Evolutionary conservation across 2,888 invertebrate species (phyloP).

Genomic region (Congeria kusceri): DNA sequence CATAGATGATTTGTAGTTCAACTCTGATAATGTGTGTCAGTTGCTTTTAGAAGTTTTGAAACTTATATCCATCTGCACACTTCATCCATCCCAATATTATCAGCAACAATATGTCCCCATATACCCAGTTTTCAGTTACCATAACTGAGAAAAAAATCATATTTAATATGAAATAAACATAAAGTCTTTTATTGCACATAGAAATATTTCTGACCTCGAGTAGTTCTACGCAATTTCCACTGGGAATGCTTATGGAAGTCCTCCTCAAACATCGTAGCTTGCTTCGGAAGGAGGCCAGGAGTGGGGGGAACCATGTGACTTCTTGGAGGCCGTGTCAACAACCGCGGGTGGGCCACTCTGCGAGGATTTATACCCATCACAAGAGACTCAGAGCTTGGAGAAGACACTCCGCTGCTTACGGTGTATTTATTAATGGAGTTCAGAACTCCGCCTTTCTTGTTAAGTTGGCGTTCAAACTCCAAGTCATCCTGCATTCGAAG

Average conservation of each 20-base stretch:
- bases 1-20: no score
- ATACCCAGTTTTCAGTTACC: no score
- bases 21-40: no score
- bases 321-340: constrained; percentile 62
- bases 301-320: constrained; percentile 55
- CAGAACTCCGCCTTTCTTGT: constrained; percentile 73
- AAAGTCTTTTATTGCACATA: no score
- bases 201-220: no score
- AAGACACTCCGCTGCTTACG: constrained; percentile 11
- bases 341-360: constrained; percentile 76
- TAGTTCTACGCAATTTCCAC: constrained; percentile 39
- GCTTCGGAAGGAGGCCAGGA: constrained; percentile 56
- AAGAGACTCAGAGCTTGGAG: not conserved
- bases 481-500: constrained; percentile 75
- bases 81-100: no score
- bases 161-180: no score
- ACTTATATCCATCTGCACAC: no score
- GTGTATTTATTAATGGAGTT: constrained; percentile 31
- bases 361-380: constrained; percentile 56
- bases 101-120: no score
- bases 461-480: constrained; percentile 75
- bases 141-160: no score
- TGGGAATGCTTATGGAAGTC: constrained; percentile 43
- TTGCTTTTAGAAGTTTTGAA: no score
- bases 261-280: constrained; percentile 52